Evolutionary conservation across 2,113 vertebrate species (phyloP).

Genomic region (Myiozetetes cayanensis): DNA sequence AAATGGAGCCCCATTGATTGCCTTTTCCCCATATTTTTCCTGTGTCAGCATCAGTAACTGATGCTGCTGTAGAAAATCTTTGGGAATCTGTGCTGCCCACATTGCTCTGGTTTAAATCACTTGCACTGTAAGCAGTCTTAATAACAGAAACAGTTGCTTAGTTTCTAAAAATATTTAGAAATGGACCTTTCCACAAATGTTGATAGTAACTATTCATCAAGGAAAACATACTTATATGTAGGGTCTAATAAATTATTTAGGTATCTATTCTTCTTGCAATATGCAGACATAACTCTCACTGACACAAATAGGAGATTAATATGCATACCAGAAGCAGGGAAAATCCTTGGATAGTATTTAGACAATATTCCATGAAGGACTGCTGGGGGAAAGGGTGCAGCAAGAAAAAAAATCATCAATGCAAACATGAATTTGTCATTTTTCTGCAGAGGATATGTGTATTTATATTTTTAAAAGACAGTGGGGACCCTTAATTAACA

Average conservation of each 20-base stretch:
- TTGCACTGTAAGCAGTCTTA: neutral
- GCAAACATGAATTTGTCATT: slow-evolving; percentile 22
- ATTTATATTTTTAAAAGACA: slow-evolving; percentile 24
- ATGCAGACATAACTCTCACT: slow-evolving; percentile 43
- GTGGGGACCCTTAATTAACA: neutral
- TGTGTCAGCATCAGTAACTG: neutral
- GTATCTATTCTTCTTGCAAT: neutral
- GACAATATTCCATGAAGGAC: neutral
- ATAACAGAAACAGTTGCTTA: neutral
- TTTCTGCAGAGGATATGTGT: neutral
- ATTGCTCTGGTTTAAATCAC: slow-evolving; percentile 28
- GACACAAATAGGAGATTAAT: slow-evolving; percentile 55
- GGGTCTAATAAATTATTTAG: slow-evolving; percentile 54
- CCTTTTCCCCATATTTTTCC: neutral
- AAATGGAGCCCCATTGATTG: slow-evolving; percentile 53
- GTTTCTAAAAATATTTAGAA: slow-evolving; percentile 41
- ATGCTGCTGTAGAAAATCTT: neutral
- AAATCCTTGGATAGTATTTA: slow-evolving; percentile 48
- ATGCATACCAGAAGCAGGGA: slow-evolving; percentile 13
- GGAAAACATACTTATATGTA: neutral
- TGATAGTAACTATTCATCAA: neutral
- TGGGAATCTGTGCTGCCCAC: neutral
- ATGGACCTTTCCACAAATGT: neutral
- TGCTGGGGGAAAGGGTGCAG: neutral
- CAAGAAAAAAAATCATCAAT: neutral